Evolutionary conservation across 2,888 invertebrate genomes (phyloP).

Genomic region (Chaetogeoica ovagalla): DNA sequence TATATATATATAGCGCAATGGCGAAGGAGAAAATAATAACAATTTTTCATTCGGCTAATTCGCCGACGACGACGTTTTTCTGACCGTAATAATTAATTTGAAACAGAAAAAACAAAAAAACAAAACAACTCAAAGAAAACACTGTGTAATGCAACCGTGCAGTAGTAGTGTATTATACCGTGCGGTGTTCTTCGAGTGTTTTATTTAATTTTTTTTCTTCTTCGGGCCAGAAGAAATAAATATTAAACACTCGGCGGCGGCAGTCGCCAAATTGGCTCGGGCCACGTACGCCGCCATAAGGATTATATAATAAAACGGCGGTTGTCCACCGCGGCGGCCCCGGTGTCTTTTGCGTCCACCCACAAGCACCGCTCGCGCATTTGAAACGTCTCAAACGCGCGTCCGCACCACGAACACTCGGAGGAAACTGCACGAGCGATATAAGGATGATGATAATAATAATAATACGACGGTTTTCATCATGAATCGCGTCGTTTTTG

Average conservation of each 20-base stretch:
- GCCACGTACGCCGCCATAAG: not conserved
- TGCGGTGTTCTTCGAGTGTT: constrained; percentile 24
- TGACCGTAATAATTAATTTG: constrained; percentile 33
- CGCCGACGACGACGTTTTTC: not conserved
- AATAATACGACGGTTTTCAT: too few relatives aligned
- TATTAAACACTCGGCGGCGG: constrained; percentile 21
- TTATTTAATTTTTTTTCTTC: constrained; percentile 17
- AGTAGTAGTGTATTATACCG: not conserved
- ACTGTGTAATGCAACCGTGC: constrained; percentile 6
- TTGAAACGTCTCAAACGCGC: too few relatives aligned
- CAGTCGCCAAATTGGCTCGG: constrained; percentile 47
- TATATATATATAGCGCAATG: not conserved
- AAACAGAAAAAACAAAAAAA: fast-evolving
- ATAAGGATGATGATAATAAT: too few relatives aligned
- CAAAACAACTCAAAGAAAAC: constrained; percentile 27
- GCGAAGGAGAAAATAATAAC: not conserved
- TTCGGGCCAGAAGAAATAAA: constrained; percentile 23
- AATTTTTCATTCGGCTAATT: constrained; percentile 20
- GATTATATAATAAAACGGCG: too few relatives aligned
- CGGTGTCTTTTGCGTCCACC: too few relatives aligned
- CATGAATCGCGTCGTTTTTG: too few relatives aligned
- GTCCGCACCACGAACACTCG: too few relatives aligned
- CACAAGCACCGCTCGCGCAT: too few relatives aligned
- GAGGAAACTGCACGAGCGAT: too few relatives aligned
- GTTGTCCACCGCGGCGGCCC: too few relatives aligned